Conservation (phyloP, 2,888 invertebrate genomes). For the Eupithecia insigniata region DNA sequence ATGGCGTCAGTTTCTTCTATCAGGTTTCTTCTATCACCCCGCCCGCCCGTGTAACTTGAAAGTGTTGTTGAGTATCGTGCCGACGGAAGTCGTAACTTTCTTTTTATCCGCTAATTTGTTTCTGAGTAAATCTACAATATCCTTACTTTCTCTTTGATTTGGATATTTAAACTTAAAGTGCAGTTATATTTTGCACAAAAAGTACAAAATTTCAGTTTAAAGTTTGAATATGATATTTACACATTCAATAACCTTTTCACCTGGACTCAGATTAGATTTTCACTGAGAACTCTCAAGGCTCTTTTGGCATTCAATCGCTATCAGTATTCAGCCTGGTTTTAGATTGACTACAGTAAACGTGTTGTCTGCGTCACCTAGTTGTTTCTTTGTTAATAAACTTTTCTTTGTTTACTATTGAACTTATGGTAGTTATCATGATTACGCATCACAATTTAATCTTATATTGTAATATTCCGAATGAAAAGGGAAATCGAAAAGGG, state of each 20-base stretch:
- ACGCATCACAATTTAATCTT: not conserved
- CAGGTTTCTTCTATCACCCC: conserved; percentile 54
- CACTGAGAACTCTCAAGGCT: conserved; percentile 25
- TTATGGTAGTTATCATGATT: conserved; percentile 40
- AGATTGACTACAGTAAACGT: conserved; percentile 25
- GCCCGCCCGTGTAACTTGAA: conserved; percentile 56
- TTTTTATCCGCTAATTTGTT: conserved; percentile 54
- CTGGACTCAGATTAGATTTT: conserved; percentile 15
- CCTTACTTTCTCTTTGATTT: conserved; percentile 6
- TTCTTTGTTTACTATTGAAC: conserved; percentile 43
- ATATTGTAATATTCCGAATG: not conserved
- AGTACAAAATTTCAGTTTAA: not conserved
- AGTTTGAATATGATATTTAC: too few species aligned
- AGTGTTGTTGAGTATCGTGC: conserved; percentile 53
- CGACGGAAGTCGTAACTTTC: conserved; percentile 70
- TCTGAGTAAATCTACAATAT: conserved; percentile 24
- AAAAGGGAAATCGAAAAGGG: not conserved
- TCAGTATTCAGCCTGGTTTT: conserved; percentile 24
- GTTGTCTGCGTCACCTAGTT: conserved; percentile 41
- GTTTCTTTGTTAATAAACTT: conserved; percentile 38
- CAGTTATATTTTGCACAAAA: not conserved
- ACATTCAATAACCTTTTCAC: not conserved
- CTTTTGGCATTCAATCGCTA: conserved; percentile 18
- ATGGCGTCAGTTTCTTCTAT: conserved; percentile 58
- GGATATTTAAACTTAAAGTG: not conserved